A percentile compares a stretch with the other conserved stretches of the same genome.
phyloP scores from a whole-genome alignment of 2,888 invertebrate genomes.

The Helleia helle region DNA sequence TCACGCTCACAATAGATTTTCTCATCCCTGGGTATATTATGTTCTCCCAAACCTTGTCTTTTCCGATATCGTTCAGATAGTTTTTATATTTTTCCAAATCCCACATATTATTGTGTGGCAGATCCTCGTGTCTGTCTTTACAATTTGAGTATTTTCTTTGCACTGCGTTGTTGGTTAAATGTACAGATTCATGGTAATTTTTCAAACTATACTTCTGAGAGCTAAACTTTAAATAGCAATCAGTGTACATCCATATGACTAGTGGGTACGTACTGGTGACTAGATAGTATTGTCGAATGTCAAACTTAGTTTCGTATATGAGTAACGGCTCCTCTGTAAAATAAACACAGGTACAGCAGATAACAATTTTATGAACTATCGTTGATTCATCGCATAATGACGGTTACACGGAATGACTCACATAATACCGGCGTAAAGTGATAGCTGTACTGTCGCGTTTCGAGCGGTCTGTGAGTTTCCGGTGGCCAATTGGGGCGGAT shows the following conservation, averaged over 20 bases:
- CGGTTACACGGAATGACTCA: too few relatives aligned
- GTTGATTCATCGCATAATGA: too few relatives aligned
- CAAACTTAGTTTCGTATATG: constrained; percentile 90
- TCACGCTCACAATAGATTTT: constrained; percentile 84
- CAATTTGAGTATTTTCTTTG: constrained; percentile 81
- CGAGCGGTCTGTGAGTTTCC: too few relatives aligned
- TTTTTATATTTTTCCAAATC: constrained; percentile 80
- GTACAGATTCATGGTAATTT: constrained; percentile 88
- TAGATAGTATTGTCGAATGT: constrained; percentile 92
- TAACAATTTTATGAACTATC: too few relatives aligned
- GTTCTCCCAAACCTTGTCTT: constrained; percentile 78
- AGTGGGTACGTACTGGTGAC: constrained; percentile 85
- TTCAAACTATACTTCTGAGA: constrained; percentile 85
- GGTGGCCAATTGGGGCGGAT: too few relatives aligned
- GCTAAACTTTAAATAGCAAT: constrained; percentile 90
- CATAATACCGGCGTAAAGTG: too few relatives aligned
- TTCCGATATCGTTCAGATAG: constrained; percentile 73
- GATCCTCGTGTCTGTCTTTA: constrained; percentile 65
- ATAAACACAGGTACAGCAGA: too few relatives aligned
- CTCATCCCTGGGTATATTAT: constrained; percentile 90
- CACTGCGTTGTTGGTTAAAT: constrained; percentile 90
- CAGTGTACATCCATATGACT: constrained; percentile 89
- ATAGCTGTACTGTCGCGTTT: too few relatives aligned
- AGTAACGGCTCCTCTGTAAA: constrained; percentile 84
- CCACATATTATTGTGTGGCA: constrained; percentile 92